Evolutionary conservation across 2,797 vertebrate genomes (phyloP).

Genomic region (Arnoldichthys spilopterus): DNA sequence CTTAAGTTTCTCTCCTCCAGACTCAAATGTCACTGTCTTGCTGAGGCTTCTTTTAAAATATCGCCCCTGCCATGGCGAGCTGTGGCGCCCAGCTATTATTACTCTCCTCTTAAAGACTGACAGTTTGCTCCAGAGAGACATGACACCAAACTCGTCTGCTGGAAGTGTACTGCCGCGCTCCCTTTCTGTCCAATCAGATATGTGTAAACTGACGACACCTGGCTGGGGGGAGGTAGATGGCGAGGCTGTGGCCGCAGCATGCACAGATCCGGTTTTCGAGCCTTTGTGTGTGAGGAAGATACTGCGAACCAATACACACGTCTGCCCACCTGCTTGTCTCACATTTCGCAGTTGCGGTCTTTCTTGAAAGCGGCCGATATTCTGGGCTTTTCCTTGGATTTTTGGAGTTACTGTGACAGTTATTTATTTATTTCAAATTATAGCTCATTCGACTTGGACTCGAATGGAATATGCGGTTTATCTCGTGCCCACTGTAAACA

Average conservation of each 20-base stretch:
- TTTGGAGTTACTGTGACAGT: neutral
- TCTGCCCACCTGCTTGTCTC: constrained; percentile 7
- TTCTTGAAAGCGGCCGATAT: constrained; percentile 1
- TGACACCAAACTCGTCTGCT: constrained; percentile 75
- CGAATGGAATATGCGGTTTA: neutral
- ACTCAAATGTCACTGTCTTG: constrained; percentile 81
- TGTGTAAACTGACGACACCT: constrained; percentile 58
- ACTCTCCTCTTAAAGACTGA: constrained; percentile 82
- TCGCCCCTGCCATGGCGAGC: constrained; percentile 75
- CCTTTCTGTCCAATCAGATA: constrained; percentile 71
- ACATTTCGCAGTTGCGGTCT: constrained; percentile 1
- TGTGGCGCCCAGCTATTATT: constrained; percentile 80
- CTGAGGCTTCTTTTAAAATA: constrained; percentile 78
- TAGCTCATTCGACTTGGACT: neutral
- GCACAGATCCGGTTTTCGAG: constrained; percentile 46
- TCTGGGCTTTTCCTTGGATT: neutral
- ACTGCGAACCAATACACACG: constrained; percentile 30
- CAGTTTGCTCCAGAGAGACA: constrained; percentile 77
- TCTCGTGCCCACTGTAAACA: neutral
- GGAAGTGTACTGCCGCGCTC: constrained; percentile 73
- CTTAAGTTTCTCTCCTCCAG: constrained; percentile 73
- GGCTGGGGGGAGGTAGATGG: constrained; percentile 55
- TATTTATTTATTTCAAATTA: neutral
- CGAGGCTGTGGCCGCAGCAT: constrained; percentile 44
- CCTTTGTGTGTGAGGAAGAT: constrained; percentile 42